Base-by-base conservation (phyloP, 2,797 vertebrate species). In the Xenops minutus region DNA sequence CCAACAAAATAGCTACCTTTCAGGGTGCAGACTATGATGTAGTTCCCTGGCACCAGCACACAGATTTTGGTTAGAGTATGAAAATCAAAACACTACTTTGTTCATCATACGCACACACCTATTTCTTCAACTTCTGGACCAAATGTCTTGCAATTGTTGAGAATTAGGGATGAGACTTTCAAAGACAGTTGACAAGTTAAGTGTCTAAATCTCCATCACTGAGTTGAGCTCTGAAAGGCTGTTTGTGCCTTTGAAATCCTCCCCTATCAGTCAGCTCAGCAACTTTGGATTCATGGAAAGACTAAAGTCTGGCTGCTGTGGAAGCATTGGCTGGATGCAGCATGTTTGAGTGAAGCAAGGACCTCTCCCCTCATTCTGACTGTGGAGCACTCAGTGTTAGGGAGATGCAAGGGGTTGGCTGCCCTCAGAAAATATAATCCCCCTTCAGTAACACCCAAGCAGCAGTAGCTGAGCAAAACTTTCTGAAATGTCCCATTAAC, bases 1-100 rank as follows among this genome's bases (percentile, higher is more conserved):
- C 61, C 81, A 94, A 89, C 46, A 83, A 89, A 95, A 89, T 5
- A 92, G 68, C 58, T 83, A 92, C 78, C 44, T 89, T 96, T 96
- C 77, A 95, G 3, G 7, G 79, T 43, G 62, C 55, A 97, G 92
- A 91, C 84, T 86, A 86, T 81, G 85, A 96, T 81, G 67, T 63
- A 94, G 92, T 54, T 91, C 76, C 54, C 54, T 93, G 84, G 88
- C 89, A 96, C 67, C 8, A 5, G 66, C 17, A 62, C 41, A 83
- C 23, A 81, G 83, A 85, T 93, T 90, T 95, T 48, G 73, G 49
- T 93, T 79, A 87, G 58, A 63, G 8, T 36, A 58, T 19, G 62
- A 93, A 95, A 95, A 90, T 48, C 62, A 92, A 81, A 94, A 82
- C 83, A 76, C 39, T 77, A 49, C 39, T 69, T 87, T 93, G 92